Conservation (phyloP, 2,113 vertebrate species). For the Ceyx margarethae region DNA sequence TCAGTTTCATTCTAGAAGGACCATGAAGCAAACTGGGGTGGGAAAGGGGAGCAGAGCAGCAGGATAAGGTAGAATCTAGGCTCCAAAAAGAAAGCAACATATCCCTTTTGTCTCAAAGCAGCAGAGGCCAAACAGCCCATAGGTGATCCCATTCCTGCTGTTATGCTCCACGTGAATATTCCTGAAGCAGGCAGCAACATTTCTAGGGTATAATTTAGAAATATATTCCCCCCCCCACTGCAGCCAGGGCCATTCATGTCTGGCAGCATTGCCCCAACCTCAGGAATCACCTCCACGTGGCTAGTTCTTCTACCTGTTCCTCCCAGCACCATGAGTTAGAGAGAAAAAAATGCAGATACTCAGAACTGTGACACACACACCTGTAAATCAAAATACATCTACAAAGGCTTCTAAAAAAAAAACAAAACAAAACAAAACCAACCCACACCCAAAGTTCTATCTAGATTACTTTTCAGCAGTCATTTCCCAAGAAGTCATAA, state of each 20-base stretch:
- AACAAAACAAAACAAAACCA: background rate
- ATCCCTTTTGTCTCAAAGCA: background rate
- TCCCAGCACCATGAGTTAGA: background rate
- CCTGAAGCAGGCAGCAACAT: background rate
- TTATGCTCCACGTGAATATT: fast-evolving
- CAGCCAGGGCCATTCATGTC: background rate
- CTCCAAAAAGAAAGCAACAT: background rate
- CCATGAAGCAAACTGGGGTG: background rate
- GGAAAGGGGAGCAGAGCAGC: background rate
- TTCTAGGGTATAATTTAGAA: background rate
- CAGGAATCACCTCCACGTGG: background rate
- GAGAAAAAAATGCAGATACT: background rate
- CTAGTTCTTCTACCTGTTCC: background rate
- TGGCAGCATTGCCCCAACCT: background rate
- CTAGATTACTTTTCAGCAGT: background rate
- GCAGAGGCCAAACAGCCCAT: background rate
- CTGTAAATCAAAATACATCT: background rate
- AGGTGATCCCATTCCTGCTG: background rate
- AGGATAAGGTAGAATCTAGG: background rate
- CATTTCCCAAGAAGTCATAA: background rate
- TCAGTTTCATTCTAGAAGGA: background rate
- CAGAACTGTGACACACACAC: background rate
- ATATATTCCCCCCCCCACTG: fast-evolving
- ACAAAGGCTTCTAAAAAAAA: background rate
- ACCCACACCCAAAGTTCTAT: background rate